Base-by-base conservation (phyloP, 2,113 vertebrate genomes). In the Acinonyx jubatus region DNA sequence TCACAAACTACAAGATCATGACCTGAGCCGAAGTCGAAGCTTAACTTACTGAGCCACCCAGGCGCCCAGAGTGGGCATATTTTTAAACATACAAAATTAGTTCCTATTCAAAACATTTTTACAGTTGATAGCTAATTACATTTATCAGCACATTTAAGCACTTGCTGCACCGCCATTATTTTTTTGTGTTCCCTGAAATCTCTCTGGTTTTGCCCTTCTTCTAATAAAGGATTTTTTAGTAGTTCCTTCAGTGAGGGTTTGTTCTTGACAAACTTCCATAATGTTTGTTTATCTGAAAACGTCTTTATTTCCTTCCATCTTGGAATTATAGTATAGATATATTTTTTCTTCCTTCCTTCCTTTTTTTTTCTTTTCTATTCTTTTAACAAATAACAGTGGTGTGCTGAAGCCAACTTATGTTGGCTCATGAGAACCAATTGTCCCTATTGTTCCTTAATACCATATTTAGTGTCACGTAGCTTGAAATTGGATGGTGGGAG, bases 21-120 rank as follows among this genome's bases (percentile, higher is more conserved):
- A 45, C 45, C 45, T 45, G 45, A 45, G 7, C 45, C 1, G 8
- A 45, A 45, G 45, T 45, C 45, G 45, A 45, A 45, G 45, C 48
- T 41, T 1, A 63, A 55, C 55, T 16, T 1, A 19, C 55, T 55
- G 55, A 55, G 55, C 15, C 15, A 55, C 55, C 55, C 55, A 55
- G 16, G 55, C 18, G 55, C 18, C 55, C 55, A 5, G 15, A 71
- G 21, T 76, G 38, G 68, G 31, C 36, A 38, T 1, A 52, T 45
- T 96, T 95, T 94, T 38, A 94, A 94, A 82, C 19, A 89, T 83
- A 52, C 29, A 82, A 76, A 41, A 71, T 69, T 52, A 79, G 18
- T 19, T 90, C 79, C 4, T 73, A 12, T 41, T 69, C 31, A 9
- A 74, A 48, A 48, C 18, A 27, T 29, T 33, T 90, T 69, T 86